These are phyloP conservation scores for Atethmia centrago DNA, from an alignment of 2,888 invertebrate species.

Conservation along the genomic window DNA sequence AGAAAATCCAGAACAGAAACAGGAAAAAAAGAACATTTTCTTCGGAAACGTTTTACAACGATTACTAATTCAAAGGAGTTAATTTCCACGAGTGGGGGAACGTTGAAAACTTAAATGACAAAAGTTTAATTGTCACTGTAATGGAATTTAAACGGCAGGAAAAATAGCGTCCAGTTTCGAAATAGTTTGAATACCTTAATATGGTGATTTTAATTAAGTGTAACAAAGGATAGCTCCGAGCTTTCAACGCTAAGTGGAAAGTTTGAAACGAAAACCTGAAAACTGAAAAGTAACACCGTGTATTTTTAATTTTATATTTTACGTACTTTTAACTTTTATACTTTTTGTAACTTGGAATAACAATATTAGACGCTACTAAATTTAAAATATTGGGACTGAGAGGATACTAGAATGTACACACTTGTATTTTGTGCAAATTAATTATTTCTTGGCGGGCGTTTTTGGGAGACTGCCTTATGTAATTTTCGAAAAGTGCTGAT, in stretches of 20 bases:
- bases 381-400: not conserved
- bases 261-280: not conserved
- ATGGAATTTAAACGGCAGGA: slow-evolving; percentile 49
- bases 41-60: slow-evolving; percentile 24
- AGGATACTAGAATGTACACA: no score
- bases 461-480: no score
- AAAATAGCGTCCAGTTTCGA: slow-evolving; percentile 40
- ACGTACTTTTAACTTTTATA: not conserved
- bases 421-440: not conserved
- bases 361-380: not conserved
- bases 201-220: slow-evolving; percentile 44
- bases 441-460: no score
- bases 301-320: slow-evolving; percentile 13
- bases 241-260: slow-evolving; percentile 18
- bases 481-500: no score
- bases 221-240: slow-evolving; percentile 22
- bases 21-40: slow-evolving; percentile 4
- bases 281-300: not conserved
- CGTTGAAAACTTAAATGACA: slow-evolving; percentile 60
- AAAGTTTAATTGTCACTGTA: slow-evolving; percentile 57
- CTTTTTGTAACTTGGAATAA: not conserved
- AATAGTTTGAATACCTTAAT: slow-evolving; percentile 53
- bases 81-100: slow-evolving; percentile 51
- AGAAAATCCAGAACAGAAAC: not conserved
- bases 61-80: slow-evolving; percentile 62